Conservation (phyloP, 2,888 invertebrate genomes). For the Conus canariensis region DNA sequence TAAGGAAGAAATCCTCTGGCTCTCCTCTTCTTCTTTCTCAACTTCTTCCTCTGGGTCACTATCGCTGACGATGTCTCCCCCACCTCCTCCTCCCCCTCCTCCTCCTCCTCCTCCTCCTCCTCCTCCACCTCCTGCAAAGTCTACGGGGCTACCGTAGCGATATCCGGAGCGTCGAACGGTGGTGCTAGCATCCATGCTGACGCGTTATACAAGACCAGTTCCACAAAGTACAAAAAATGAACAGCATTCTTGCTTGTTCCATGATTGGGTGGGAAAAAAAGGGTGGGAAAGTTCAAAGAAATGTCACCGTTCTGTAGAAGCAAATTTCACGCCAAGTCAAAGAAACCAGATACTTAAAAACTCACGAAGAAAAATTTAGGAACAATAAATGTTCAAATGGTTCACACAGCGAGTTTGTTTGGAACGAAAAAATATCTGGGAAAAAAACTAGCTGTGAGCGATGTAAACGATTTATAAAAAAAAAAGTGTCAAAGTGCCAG, state of each 20-base stretch:
- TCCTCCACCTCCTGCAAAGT: not conserved
- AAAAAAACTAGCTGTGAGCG: not conserved
- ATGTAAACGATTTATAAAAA: too few relatives aligned
- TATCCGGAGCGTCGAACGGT: not conserved
- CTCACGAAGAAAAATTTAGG: not conserved
- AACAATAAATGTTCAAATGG: not conserved
- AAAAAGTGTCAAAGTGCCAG: too few relatives aligned
- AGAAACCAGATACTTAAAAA: not conserved
- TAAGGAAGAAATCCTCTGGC: not conserved
- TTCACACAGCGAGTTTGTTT: not conserved
- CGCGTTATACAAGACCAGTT: not conserved
- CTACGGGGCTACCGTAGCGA: not conserved
- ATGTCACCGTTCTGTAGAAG: not conserved
- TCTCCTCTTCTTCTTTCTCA: conserved; percentile 4
- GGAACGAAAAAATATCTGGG: not conserved
- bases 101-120: not conserved
- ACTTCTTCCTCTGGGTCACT: not conserved
- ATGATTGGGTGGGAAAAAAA: not conserved
- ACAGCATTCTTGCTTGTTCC: not conserved
- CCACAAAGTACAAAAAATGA: not conserved
- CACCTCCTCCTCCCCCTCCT: not conserved
- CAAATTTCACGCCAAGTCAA: not conserved
- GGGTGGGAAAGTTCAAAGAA: not conserved
- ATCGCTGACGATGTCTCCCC: not conserved
- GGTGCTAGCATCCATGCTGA: not conserved